These are phyloP conservation scores for Horisme vitalbata DNA, from an alignment of 2,888 invertebrate species.

Conservation along the genomic window DNA sequence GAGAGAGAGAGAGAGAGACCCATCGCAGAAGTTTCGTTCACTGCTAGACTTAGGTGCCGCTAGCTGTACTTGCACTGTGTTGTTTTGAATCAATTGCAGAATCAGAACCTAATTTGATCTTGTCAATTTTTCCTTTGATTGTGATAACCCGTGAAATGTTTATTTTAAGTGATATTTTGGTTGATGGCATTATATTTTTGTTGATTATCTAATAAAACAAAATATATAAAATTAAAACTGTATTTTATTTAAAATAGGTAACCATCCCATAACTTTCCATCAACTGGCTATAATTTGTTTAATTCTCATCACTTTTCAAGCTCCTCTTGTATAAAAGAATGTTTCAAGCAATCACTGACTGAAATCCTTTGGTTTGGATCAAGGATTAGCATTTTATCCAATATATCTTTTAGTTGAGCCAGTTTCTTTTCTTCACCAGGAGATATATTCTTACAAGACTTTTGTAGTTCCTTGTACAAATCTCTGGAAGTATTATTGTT, in stretches of 20 bases:
- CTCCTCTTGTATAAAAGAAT: slow-evolving; percentile 90
- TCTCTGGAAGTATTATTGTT: slow-evolving; percentile 92
- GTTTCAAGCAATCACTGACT: slow-evolving; percentile 93
- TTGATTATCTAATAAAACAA: slow-evolving; percentile 70
- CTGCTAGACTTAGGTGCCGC: no score
- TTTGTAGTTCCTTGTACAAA: slow-evolving; percentile 92
- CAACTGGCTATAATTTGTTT: slow-evolving; percentile 25
- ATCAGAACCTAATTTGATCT: slow-evolving; percentile 29
- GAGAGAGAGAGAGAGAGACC: no score
- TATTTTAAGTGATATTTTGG: slow-evolving; percentile 72
- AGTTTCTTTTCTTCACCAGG: slow-evolving; percentile 94
- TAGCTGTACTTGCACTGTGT: no score
- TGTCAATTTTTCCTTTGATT: slow-evolving; percentile 68
- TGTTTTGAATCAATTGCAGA: slow-evolving; percentile 28
- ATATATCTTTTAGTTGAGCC: slow-evolving; percentile 93
- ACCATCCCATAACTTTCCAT: slow-evolving; percentile 13
- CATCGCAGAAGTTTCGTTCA: no score
- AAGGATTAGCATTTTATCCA: slow-evolving; percentile 94
- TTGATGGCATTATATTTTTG: slow-evolving; percentile 71
- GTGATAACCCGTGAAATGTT: slow-evolving; percentile 65
- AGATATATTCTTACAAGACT: slow-evolving; percentile 90
- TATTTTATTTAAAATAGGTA: slow-evolving; percentile 43
- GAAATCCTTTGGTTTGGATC: slow-evolving; percentile 95
- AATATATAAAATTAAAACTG: slow-evolving; percentile 64
- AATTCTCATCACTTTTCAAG: slow-evolving; percentile 44